Conservation (phyloP, 2,888 invertebrate genomes). For the Meiosimyza decipiens region DNA sequence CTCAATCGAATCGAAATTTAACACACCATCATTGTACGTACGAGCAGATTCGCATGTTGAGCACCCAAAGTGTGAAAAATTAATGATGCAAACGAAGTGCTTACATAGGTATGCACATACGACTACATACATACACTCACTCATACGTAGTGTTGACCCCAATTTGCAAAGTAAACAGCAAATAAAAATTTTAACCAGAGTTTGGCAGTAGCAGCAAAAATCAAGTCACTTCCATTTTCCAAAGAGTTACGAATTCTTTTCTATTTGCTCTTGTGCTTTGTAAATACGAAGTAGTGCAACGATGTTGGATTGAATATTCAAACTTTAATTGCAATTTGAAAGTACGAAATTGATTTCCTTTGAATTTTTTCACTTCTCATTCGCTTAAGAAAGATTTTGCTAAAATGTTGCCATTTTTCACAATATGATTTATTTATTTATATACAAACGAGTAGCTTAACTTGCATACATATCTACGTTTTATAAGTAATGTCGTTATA, state of each 20-base stretch:
- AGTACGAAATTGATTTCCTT: not conserved
- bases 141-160: slow-evolving; percentile 1
- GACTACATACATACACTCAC: too few species aligned
- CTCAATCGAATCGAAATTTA: too few species aligned
- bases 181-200: not conserved
- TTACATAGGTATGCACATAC: too few species aligned
- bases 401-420: too few species aligned
- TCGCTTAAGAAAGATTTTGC: not conserved
- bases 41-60: too few species aligned
- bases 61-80: slow-evolving; percentile 19
- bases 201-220: too few species aligned
- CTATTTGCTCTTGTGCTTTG: too few species aligned
- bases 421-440: too few species aligned
- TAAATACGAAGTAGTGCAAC: not conserved
- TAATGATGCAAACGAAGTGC: slow-evolving; percentile 14
- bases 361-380: not conserved
- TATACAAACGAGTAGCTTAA: too few species aligned
- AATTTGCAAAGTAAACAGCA: slow-evolving; percentile 24
- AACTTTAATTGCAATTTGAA: slow-evolving; percentile 12
- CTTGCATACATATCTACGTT: too few species aligned
- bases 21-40: too few species aligned
- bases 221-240: too few species aligned
- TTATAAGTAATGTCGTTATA: slow-evolving; percentile 48
- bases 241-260: not conserved
- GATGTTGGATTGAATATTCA: not conserved